A percentile compares a stretch with the other conserved stretches of the same genome.
Evolutionary conservation across 1,140 invertebrate species (phyloP).

Genomic region (Dysdera silvatica): DNA sequence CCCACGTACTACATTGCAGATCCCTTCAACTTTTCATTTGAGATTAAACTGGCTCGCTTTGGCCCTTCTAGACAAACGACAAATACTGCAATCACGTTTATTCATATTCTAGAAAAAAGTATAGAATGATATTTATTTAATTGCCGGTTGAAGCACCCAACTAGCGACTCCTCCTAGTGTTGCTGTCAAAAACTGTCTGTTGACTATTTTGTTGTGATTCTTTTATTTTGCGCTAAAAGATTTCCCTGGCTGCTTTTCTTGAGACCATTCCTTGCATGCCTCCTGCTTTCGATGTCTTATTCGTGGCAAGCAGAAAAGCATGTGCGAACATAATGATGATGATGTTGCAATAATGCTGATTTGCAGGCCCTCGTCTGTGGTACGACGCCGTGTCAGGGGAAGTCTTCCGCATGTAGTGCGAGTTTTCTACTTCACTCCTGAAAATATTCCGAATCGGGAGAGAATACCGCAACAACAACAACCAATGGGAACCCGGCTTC

Average conservation of each 20-base stretch:
- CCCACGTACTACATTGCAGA: too few species aligned
- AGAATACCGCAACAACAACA: too few species aligned
- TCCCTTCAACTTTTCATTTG: too few species aligned
- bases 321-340: neutral
- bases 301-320: neutral
- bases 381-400: conserved; percentile 23
- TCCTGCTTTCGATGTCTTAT: neutral
- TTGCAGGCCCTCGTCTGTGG: conserved; percentile 27
- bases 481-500: conserved; percentile 25
- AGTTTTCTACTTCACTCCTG: conserved; percentile 14
- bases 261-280: neutral
- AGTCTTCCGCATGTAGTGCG: conserved; percentile 28
- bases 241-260: neutral
- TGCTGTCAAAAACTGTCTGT: neutral
- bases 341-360: conserved; percentile 8
- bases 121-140: too few species aligned
- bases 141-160: too few species aligned
- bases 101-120: too few species aligned
- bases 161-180: too few species aligned
- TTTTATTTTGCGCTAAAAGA: neutral
- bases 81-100: too few species aligned
- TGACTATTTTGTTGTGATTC: neutral
- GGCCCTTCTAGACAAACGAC: too few species aligned
- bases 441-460: conserved; percentile 19
- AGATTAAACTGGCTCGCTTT: too few species aligned